Percentiles rank a stretch among this genome's conserved stretches.
Conservation (phyloP, 2,888 invertebrate genomes). For the Labia minor region DNA sequence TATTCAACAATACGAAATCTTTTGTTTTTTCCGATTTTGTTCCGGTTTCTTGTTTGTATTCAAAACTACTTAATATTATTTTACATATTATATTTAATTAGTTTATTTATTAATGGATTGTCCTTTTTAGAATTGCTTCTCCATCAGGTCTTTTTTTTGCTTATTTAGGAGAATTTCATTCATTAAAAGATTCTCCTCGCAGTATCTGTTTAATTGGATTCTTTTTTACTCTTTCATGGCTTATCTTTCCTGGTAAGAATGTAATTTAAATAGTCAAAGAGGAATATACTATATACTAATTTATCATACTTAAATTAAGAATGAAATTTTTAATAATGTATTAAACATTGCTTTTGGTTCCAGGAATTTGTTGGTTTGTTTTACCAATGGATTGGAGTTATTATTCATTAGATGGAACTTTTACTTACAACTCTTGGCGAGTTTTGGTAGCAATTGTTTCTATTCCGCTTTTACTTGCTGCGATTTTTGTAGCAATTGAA, state of each 20-base stretch:
- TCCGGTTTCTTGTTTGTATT: slow-evolving; percentile 48
- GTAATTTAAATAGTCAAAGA: too few species aligned
- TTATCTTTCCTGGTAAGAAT: slow-evolving; percentile 49
- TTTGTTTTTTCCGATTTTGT: slow-evolving; percentile 50
- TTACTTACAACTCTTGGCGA: slow-evolving; percentile 62
- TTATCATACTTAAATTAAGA: too few species aligned
- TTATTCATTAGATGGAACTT: slow-evolving; percentile 28
- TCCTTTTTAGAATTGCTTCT: slow-evolving; percentile 44
- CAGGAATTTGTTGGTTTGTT: slow-evolving; percentile 47
- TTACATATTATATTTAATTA: too few species aligned
- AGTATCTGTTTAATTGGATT: slow-evolving; percentile 52
- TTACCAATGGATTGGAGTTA: slow-evolving; percentile 37
- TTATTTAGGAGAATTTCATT: slow-evolving; percentile 56
- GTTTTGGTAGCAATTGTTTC: slow-evolving; percentile 55
- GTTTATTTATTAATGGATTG: too few species aligned
- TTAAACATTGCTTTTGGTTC: too few species aligned
- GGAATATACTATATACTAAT: too few species aligned
- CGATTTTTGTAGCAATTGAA: slow-evolving; percentile 44
- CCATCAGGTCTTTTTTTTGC: slow-evolving; percentile 51
- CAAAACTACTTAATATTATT: too few species aligned
- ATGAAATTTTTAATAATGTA: too few species aligned
- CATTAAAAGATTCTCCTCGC: slow-evolving; percentile 45
- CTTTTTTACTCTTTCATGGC: slow-evolving; percentile 52
- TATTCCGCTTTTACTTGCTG: slow-evolving; percentile 48
- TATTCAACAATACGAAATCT: slow-evolving; percentile 46